Conservation (phyloP, 2,797 vertebrate genomes). For the Molossus molossus region DNA sequence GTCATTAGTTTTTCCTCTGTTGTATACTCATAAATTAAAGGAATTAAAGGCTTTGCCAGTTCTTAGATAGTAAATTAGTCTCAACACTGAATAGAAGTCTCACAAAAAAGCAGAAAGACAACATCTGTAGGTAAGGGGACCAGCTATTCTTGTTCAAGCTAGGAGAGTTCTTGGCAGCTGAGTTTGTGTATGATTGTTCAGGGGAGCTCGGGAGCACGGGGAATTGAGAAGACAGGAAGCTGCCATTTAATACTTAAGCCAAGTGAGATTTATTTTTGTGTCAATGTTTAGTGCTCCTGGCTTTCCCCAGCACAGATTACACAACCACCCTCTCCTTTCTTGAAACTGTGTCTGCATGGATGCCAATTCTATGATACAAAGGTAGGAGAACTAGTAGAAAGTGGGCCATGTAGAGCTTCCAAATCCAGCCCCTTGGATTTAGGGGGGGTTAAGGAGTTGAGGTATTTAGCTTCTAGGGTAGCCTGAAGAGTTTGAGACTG, state of each 20-base stretch:
- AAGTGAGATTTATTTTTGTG: background rate
- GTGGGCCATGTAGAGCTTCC: background rate
- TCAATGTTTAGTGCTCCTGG: background rate
- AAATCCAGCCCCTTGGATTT: background rate
- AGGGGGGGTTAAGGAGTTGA: background rate
- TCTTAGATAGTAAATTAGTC: slow-evolving; percentile 17
- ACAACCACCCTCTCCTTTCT: background rate
- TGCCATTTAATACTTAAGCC: background rate
- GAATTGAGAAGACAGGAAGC: background rate
- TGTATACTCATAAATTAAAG: slow-evolving; percentile 32
- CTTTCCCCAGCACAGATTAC: background rate
- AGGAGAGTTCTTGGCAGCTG: background rate
- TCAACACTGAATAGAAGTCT: slow-evolving; percentile 36
- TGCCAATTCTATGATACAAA: background rate
- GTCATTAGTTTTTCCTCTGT: slow-evolving; percentile 4
- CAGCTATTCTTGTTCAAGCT: background rate
- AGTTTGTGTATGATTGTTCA: background rate
- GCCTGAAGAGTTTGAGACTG: background rate
- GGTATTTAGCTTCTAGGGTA: background rate
- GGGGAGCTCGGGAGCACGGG: background rate
- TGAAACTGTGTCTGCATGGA: background rate
- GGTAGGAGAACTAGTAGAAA: background rate
- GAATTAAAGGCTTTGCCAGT: background rate
- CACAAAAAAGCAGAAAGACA: background rate
- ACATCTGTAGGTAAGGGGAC: background rate